A percentile compares a stretch with the other conserved stretches of the same genome.
Evolutionary conservation across 2,797 vertebrate genomes (phyloP).

Genomic region (Parambassis ranga): DNA sequence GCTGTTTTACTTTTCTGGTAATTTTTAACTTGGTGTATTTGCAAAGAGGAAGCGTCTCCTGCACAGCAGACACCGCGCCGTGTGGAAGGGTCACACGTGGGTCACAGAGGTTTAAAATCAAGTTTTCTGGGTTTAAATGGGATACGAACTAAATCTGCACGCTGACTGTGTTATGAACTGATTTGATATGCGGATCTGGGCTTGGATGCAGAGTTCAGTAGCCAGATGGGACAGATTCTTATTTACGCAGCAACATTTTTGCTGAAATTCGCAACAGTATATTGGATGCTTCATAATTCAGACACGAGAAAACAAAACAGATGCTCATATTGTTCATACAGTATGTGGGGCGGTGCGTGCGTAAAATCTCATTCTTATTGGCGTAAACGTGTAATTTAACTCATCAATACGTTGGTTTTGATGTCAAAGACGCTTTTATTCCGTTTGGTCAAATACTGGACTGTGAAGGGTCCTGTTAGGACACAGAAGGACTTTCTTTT

Average conservation of each 20-base stretch:
- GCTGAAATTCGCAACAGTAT: background rate
- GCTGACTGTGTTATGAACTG: background rate
- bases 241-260: background rate
- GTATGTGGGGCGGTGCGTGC: background rate
- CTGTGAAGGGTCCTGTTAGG: too few species aligned
- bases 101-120: slow-evolving; percentile 26
- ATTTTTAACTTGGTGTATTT: slow-evolving; percentile 49
- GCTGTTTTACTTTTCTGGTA: slow-evolving; percentile 38
- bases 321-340: background rate
- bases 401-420: too few species aligned
- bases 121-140: background rate
- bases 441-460: too few species aligned
- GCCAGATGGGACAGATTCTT: too few species aligned
- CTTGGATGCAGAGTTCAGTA: too few species aligned
- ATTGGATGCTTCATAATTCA: background rate
- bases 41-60: slow-evolving; percentile 50
- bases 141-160: background rate
- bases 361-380: fast-evolving
- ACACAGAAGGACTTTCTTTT: background rate
- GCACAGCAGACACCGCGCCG: slow-evolving; percentile 3
- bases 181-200: background rate
- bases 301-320: too few species aligned
- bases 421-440: too few species aligned
- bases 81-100: slow-evolving; percentile 40
- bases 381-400: too few species aligned